Evolutionary conservation across 2,113 vertebrate genomes (phyloP).

Genomic region (Talpa occidentalis): DNA sequence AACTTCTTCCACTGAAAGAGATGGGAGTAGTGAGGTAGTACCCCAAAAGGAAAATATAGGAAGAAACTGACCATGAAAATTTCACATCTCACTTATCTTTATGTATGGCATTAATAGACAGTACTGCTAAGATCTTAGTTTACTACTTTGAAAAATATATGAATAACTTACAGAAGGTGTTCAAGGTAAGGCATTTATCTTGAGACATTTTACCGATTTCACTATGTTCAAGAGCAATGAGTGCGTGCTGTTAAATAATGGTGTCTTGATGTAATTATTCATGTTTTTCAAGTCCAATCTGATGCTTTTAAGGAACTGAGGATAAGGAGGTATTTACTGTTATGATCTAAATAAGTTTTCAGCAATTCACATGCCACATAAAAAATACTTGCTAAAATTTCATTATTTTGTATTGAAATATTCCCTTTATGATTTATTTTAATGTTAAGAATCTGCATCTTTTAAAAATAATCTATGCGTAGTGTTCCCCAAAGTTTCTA

Average conservation of each 20-base stretch:
- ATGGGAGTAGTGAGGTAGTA: not conserved
- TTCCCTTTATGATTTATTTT: not conserved
- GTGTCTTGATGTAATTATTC: not conserved
- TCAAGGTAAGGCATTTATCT: not conserved
- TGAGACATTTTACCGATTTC: not conserved
- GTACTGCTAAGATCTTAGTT: not conserved
- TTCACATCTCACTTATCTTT: not conserved
- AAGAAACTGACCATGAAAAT: not conserved
- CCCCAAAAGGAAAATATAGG: not conserved
- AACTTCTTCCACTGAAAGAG: not conserved
- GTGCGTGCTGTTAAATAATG: not conserved
- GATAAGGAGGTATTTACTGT: not conserved
- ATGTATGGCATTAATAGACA: not conserved
- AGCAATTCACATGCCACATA: not conserved
- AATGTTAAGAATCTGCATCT: not conserved
- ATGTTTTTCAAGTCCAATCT: not conserved
- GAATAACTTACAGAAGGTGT: not conserved
- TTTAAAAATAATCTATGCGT: not conserved
- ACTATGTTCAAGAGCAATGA: not conserved
- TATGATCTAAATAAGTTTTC: not conserved
- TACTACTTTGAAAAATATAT: not conserved
- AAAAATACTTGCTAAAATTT: not conserved
- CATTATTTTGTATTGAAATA: conserved; percentile 28
- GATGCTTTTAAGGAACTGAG: not conserved
- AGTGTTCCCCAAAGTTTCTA: not conserved